Conservation (phyloP, 2,797 vertebrate species). For the Sebastes trivittatus region DNA sequence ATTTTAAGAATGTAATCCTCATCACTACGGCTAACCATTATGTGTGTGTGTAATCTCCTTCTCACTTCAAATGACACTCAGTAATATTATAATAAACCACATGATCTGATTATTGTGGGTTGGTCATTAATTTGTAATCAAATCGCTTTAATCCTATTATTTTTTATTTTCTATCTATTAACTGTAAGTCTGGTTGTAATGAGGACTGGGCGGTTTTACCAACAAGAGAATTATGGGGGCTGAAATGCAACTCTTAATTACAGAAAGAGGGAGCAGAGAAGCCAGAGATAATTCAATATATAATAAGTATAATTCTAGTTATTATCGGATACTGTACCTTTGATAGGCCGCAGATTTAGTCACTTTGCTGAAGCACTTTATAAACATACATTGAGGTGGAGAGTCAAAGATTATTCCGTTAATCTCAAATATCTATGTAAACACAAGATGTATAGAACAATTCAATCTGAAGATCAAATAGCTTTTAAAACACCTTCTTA, state of each 20-base stretch:
- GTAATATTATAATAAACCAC: neutral
- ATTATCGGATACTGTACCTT: neutral
- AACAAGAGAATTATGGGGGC: constrained; percentile 10
- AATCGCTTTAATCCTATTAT: constrained; percentile 20
- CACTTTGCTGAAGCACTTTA: neutral
- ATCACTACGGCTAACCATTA: neutral
- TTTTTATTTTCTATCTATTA: constrained; percentile 1
- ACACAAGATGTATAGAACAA: neutral
- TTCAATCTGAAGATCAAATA: neutral
- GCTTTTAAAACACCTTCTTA: neutral
- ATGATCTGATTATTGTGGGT: constrained; percentile 9
- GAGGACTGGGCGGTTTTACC: neutral
- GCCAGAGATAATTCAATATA: neutral
- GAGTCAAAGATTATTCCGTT: neutral
- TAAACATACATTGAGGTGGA: neutral
- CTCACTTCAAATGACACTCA: neutral
- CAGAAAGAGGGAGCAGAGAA: neutral
- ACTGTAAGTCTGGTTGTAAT: constrained; percentile 1
- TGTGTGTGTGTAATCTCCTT: neutral
- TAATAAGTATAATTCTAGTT: neutral
- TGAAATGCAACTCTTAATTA: constrained; percentile 16
- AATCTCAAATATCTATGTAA: neutral
- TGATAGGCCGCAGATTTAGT: neutral
- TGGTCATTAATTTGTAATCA: constrained; percentile 28
- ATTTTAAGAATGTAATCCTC: neutral